Percentiles rank a stretch among this genome's conserved stretches.
phyloP scores from a whole-genome alignment of 2,113 vertebrate species.

The Podarcis raffonei region DNA sequence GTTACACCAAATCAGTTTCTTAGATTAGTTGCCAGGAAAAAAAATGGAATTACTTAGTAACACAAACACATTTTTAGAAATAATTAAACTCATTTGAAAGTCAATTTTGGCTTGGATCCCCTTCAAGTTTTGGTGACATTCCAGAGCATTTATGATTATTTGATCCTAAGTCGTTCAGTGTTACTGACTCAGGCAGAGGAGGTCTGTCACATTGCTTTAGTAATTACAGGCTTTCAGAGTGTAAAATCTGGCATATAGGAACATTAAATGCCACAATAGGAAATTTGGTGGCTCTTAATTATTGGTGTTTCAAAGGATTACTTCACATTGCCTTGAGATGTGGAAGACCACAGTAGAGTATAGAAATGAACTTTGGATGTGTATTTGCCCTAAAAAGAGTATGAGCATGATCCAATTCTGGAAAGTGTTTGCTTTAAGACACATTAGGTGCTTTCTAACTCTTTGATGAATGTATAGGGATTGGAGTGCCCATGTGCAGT shows the following conservation, averaged over 20 bases:
- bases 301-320: neutral
- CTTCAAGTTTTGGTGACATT: constrained; percentile 20
- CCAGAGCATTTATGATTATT: constrained; percentile 17
- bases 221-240: constrained; percentile 12
- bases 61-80: constrained; percentile 13
- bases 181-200: neutral
- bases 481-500: neutral
- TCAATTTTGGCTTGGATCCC: constrained; percentile 1
- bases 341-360: neutral
- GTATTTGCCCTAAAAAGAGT: neutral
- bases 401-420: neutral
- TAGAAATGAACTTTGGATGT: neutral
- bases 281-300: neutral
- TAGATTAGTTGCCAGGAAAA: neutral
- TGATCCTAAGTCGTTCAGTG: constrained; percentile 1
- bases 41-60: constrained; percentile 3
- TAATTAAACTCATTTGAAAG: constrained; percentile 13
- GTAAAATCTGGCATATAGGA: neutral
- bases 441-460: neutral
- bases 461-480: neutral
- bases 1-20: constrained; percentile 3
- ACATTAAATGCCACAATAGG: neutral
- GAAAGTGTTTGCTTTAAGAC: neutral
- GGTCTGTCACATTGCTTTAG: neutral
- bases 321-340: neutral